Conservation (phyloP, 2,888 invertebrate genomes). For the Ellobium chinense region DNA sequence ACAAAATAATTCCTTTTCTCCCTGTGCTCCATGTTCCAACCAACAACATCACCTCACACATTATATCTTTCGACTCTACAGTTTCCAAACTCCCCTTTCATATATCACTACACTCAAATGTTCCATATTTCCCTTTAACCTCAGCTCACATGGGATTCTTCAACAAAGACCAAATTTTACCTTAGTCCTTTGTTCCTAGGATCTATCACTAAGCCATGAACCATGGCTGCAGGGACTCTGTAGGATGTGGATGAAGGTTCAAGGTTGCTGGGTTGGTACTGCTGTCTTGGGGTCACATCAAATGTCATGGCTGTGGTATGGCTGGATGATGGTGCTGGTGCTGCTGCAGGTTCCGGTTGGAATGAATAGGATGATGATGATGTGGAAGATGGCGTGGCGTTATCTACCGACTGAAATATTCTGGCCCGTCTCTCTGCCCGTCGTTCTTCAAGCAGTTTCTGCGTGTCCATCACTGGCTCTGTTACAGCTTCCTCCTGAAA, state of each 20-base stretch:
- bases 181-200: no score
- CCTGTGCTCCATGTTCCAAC: background rate
- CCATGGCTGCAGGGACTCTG: background rate
- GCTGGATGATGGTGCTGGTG: background rate
- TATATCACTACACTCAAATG: no score
- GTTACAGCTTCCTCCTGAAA: conserved; percentile 56
- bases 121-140: no score
- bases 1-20: background rate
- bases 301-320: background rate
- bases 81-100: no score
- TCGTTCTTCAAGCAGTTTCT: conserved; percentile 49
- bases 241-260: background rate
- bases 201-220: no score
- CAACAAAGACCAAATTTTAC: no score
- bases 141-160: no score
- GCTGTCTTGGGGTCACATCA: conserved; percentile 8
- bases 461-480: conserved; percentile 53
- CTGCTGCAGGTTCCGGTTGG: background rate
- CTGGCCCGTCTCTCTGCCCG: conserved; percentile 51
- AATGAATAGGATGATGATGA: background rate
- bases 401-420: conserved; percentile 33
- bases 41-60: background rate
- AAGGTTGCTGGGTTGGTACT: conserved; percentile 29
- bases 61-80: no score
- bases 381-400: background rate